phyloP scores from a whole-genome alignment of 2,113 vertebrate genomes.

The Oryzias curvinotus region DNA sequence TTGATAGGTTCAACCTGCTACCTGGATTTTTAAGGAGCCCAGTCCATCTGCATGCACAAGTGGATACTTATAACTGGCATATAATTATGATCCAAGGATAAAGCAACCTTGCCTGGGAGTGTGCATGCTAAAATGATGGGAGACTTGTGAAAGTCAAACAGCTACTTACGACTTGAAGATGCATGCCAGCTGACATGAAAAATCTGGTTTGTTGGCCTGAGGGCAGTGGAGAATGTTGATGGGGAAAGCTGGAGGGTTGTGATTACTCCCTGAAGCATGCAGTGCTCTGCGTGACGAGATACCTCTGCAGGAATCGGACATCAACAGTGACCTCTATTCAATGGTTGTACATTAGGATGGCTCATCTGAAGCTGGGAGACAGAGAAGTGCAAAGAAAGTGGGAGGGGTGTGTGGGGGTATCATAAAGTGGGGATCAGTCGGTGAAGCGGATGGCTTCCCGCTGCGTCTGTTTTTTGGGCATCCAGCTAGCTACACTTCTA shows the following conservation, averaged over 20 bases:
- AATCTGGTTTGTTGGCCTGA: slow-evolving; percentile 80
- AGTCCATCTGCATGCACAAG: slow-evolving; percentile 77
- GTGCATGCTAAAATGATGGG: slow-evolving; percentile 64
- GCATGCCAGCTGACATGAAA: slow-evolving; percentile 79
- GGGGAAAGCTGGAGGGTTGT: slow-evolving; percentile 66
- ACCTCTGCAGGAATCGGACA: slow-evolving; percentile 66
- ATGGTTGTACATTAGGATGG: slow-evolving; percentile 51
- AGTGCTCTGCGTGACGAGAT: slow-evolving; percentile 63
- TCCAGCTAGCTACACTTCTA: slow-evolving; percentile 40
- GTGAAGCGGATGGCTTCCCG: slow-evolving; percentile 26
- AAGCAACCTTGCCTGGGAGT: slow-evolving; percentile 78
- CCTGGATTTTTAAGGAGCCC: slow-evolving; percentile 62
- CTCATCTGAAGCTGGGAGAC: slow-evolving; percentile 30
- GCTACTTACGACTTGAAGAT: slow-evolving; percentile 80
- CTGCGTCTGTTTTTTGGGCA: slow-evolving; percentile 34
- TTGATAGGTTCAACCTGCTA: slow-evolving; percentile 61
- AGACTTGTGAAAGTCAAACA: slow-evolving; percentile 85
- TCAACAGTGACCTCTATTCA: slow-evolving; percentile 75
- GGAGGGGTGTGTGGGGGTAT: slow-evolving; percentile 4
- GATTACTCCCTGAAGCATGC: slow-evolving; percentile 75
- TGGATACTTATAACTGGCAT: slow-evolving; percentile 77
- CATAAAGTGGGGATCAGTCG: slow-evolving; percentile 44
- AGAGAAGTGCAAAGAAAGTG: neutral
- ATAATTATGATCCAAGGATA: slow-evolving; percentile 78
- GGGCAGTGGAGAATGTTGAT: slow-evolving; percentile 74